These are phyloP conservation scores for Caerostris extrusa DNA, from an alignment of 1,140 invertebrate genomes.

Conservation along the genomic window DNA sequence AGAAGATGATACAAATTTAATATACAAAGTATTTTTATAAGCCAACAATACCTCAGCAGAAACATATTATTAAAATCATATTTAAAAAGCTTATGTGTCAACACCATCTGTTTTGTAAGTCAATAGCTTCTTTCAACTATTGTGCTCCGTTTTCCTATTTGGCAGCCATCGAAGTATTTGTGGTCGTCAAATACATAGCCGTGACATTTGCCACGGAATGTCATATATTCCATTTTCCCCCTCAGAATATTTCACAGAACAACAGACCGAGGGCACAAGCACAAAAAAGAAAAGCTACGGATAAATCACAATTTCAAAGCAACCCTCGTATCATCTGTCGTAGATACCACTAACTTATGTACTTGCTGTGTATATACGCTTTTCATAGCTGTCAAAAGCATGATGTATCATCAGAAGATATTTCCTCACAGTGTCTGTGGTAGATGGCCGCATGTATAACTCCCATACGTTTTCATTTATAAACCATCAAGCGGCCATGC, in stretches of 20 bases:
- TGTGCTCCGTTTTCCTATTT: too few relatives aligned
- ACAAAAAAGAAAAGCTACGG: not conserved
- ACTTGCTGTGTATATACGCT: not conserved
- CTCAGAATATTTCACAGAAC: not conserved
- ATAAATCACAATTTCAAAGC: constrained; percentile 21
- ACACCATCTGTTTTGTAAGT: too few relatives aligned
- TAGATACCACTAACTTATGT: not conserved
- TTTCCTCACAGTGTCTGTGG: not conserved
- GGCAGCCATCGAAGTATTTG: too few relatives aligned
- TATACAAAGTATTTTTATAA: too few relatives aligned
- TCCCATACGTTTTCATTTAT: constrained; percentile 70
- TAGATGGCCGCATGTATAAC: not conserved
- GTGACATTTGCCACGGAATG: not conserved
- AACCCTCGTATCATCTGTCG: not conserved
- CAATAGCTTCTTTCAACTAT: too few relatives aligned
- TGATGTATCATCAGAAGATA: constrained; percentile 51
- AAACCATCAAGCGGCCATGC: constrained; percentile 63
- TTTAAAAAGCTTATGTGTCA: too few relatives aligned
- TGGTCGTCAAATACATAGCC: too few relatives aligned
- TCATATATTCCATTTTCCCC: not conserved
- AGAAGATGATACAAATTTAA: too few relatives aligned
- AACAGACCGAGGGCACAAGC: not conserved
- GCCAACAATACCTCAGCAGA: too few relatives aligned
- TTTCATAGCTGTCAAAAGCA: constrained; percentile 22
- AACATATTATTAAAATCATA: too few relatives aligned